Conservation (phyloP, 2,113 vertebrate genomes). For the Dolichotis patagonum region DNA sequence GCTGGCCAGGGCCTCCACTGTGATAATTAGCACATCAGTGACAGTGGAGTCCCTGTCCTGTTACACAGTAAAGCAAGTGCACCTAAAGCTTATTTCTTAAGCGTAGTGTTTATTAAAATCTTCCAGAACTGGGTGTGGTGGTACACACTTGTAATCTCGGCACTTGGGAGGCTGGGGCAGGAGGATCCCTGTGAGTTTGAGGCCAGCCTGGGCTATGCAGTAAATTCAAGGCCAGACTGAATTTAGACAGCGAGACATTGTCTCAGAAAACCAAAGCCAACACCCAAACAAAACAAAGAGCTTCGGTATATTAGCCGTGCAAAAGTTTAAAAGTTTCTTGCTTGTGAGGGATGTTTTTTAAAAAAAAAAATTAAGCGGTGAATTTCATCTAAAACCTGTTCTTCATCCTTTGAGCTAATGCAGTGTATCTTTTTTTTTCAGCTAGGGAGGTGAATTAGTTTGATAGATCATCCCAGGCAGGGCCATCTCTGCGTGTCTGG, state of each 20-base stretch:
- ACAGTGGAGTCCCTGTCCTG: neutral
- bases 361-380: neutral
- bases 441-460: neutral
- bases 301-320: neutral
- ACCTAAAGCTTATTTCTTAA: neutral
- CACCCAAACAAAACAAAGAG: neutral
- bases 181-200: neutral
- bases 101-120: neutral
- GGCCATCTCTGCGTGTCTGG: neutral
- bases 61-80: neutral
- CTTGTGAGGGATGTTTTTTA: neutral
- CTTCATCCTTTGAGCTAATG: neutral
- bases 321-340: neutral
- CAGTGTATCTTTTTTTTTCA: neutral
- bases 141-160: neutral
- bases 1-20: neutral
- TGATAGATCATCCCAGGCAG: neutral
- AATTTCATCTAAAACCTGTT: slow-evolving; percentile 26
- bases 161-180: neutral
- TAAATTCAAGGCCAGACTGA: neutral
- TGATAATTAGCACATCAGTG: neutral
- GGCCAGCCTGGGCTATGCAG: neutral
- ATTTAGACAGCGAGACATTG: neutral
- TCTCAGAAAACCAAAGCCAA: neutral
- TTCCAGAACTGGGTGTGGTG: neutral